These are phyloP conservation scores for Mesochorus sp. DNA, from an alignment of 2,888 invertebrate species.

Conservation along the genomic window DNA sequence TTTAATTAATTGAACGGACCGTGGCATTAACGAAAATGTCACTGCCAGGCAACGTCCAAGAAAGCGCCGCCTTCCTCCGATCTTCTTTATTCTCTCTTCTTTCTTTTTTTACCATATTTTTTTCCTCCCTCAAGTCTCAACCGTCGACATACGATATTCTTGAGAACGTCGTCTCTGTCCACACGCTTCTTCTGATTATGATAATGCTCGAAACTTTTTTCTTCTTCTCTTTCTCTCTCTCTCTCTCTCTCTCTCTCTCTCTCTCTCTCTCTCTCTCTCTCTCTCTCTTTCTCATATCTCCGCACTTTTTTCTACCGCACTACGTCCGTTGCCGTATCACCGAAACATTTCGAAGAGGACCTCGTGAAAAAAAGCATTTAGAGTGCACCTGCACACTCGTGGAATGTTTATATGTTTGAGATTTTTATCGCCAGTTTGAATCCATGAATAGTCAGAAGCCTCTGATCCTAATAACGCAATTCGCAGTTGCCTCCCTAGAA, in stretches of 20 bases:
- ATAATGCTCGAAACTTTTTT: constrained; percentile 48
- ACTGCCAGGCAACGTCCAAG: constrained; percentile 48
- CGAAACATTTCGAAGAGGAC: constrained; percentile 33
- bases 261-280: too few species aligned
- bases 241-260: not conserved
- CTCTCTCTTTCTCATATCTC: too few species aligned
- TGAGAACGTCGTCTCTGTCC: constrained; percentile 62
- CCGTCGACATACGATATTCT: constrained; percentile 62
- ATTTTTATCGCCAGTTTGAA: constrained; percentile 28
- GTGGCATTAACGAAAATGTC: constrained; percentile 63
- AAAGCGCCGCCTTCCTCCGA: constrained; percentile 59
- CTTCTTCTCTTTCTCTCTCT: constrained; percentile 15
- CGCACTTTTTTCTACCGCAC: constrained; percentile 2
- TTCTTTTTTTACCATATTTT: constrained; percentile 15
- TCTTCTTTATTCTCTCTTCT: constrained; percentile 36
- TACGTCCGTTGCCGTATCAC: not conserved
- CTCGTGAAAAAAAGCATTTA: not conserved
- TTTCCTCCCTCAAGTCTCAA: constrained; percentile 14
- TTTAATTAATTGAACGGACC: constrained; percentile 71
- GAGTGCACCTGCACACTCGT: constrained; percentile 39
- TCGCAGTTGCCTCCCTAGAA: not conserved
- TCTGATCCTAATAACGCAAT: constrained; percentile 1
- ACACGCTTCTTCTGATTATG: constrained; percentile 57
- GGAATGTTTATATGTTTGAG: constrained; percentile 7
- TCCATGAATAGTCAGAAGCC: constrained; percentile 50